A percentile compares a stretch with the other conserved stretches of the same genome.
phyloP scores from a whole-genome alignment of 2,888 invertebrate genomes.

The Anthoptus insignis region DNA sequence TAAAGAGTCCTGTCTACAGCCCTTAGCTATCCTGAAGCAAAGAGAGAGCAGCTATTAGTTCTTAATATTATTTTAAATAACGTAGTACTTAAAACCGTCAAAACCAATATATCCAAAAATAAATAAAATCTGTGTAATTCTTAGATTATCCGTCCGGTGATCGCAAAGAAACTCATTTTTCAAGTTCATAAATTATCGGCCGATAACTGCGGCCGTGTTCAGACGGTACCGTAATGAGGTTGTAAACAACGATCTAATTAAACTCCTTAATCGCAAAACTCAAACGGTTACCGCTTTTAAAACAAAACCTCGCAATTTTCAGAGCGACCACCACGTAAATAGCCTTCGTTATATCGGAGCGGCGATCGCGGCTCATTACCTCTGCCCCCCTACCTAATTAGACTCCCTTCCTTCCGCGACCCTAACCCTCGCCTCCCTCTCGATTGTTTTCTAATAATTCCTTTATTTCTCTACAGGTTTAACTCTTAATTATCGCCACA shows the following conservation, averaged over 20 bases:
- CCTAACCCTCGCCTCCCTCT: conserved; percentile 58
- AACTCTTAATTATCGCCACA: conserved; percentile 72
- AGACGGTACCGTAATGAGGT: conserved; percentile 82
- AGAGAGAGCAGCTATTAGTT: neutral
- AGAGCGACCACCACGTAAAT: conserved; percentile 84
- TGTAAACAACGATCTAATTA: conserved; percentile 87
- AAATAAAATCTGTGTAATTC: conserved; percentile 26
- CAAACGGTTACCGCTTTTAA: conserved; percentile 86
- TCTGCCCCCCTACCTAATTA: conserved; percentile 80
- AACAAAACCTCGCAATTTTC: conserved; percentile 86
- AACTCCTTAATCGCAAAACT: conserved; percentile 87
- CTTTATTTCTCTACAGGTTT: conserved; percentile 77
- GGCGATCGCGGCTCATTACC: conserved; percentile 86
- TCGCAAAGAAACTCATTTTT: conserved; percentile 78
- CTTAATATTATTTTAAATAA: neutral
- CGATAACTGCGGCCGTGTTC: conserved; percentile 79
- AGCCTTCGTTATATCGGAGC: conserved; percentile 84
- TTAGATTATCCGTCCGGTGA: conserved; percentile 28
- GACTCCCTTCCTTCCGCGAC: conserved; percentile 69
- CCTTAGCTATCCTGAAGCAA: too few relatives aligned
- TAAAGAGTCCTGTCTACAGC: too few relatives aligned
- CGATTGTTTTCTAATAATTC: conserved; percentile 86
- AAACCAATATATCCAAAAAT: neutral
- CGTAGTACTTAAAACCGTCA: too few relatives aligned
- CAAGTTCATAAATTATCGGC: conserved; percentile 82